Conservation (phyloP, 2,113 vertebrate genomes). For the Microtus ochrogaster region DNA sequence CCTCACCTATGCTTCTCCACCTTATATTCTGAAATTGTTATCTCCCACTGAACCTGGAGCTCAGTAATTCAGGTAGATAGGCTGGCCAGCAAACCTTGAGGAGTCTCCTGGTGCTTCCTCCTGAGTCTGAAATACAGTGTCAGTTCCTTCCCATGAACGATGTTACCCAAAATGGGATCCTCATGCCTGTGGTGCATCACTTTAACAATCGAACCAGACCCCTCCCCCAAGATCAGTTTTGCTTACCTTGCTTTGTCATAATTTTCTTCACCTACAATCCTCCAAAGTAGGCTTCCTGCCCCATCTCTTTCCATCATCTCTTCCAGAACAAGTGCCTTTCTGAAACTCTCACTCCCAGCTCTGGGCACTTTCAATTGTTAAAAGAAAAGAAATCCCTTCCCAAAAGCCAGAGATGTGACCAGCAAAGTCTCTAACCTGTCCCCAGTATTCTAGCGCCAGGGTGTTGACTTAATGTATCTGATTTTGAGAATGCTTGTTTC, state of each 20-base stretch:
- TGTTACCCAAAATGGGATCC: not conserved
- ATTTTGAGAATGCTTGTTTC: not conserved
- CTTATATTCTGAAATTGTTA: not conserved
- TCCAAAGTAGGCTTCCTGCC: not conserved
- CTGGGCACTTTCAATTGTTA: not conserved
- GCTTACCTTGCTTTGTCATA: not conserved
- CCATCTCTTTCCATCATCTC: not conserved
- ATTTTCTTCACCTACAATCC: not conserved
- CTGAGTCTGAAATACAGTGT: not conserved
- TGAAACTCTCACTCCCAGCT: not conserved
- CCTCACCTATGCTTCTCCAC: not conserved
- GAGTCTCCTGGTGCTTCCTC: not conserved
- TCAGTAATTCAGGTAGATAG: not conserved
- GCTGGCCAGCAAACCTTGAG: not conserved
- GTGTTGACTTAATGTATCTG: not conserved
- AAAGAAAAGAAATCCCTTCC: not conserved
- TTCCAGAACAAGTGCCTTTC: not conserved
- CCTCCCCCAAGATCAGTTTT: not conserved
- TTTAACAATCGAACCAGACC: not conserved
- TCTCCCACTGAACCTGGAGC: not conserved
- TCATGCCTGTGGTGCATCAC: not conserved
- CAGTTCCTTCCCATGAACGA: not conserved
- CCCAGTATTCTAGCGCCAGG: not conserved
- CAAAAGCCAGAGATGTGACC: not conserved
- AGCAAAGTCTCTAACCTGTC: not conserved